Evolutionary conservation across 37 sponge, comb jelly and placozoan species (phyloP), one percentile per base, ranked within the genome.

Genomic region (Cladorhizidae sp.): DNA sequence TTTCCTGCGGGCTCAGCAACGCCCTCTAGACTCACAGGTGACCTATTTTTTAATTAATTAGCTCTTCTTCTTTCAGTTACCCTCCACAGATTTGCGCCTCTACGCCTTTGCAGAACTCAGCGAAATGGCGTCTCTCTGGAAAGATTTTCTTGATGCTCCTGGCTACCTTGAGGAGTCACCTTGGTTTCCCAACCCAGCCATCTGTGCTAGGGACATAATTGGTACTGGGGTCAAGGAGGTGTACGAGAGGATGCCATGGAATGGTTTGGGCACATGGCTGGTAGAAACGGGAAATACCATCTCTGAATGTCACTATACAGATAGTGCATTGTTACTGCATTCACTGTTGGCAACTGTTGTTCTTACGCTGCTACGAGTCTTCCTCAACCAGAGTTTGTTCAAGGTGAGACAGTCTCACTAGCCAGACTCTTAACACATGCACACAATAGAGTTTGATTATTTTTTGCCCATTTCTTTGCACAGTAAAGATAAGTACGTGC

Each of bases 251-350:
- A 40, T 74, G 20, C 88, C 88, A 0, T 75, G 83, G 76, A 70
- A 82, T 33, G 88, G 83, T 22, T 18, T 88, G 25, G 83, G 82
- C 36, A 40, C 29, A 50, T 89, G 84, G 90, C 36, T 89, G 67
- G 42, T 2, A 23, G 81, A 84, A 54, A 75, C 80, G 1, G 69
- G 76, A 71, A 75, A 83, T 36, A 74, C 70, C 77, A 73, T 84
- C 36, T 45, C 41, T 63, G 1, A 18, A 1, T 69, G 40, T 26
- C 9, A 41, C n/a, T 64, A 75, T 59, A 20, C 73, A 12, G 85
- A 75, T 26, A 33, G 31, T 54, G 36, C 7, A 6, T 25, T 69
- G 2, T 0, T 89, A 21, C 22, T 80, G 37, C 61, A 38, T 17
- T 50, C 80, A 1, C 0, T 80, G 6, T 6, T 37, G 29, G 9